phyloP scores from a whole-genome alignment of 2,888 invertebrate species.

The Ommatoiulus sabulosus region DNA sequence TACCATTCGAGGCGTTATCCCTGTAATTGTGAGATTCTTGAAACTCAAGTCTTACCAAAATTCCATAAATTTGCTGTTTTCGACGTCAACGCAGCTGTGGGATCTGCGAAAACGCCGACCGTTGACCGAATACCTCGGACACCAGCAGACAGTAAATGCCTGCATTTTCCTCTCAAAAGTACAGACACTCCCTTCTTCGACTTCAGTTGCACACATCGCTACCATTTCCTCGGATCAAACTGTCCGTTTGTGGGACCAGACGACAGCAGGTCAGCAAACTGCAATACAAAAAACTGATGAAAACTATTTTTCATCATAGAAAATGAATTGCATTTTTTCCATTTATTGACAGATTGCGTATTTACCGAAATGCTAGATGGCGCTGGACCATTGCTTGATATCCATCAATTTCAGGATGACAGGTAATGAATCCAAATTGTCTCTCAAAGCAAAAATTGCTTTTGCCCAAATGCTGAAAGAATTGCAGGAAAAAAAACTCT shows the following conservation, averaged over 20 bases:
- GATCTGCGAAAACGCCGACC: slow-evolving; percentile 19
- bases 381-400: not conserved
- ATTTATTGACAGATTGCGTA: not conserved
- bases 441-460: too few relatives aligned
- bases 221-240: slow-evolving; percentile 27
- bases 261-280: slow-evolving; percentile 17
- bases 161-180: slow-evolving; percentile 5
- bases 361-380: not conserved
- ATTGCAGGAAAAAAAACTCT: too few relatives aligned
- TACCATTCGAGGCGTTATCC: too few relatives aligned
- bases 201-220: not conserved
- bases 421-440: not conserved
- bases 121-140: slow-evolving; percentile 17
- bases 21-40: too few relatives aligned
- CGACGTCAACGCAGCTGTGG: not conserved
- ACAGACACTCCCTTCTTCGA: not conserved
- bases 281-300: not conserved
- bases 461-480: too few relatives aligned
- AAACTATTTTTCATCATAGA: not conserved
- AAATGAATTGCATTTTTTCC: not conserved
- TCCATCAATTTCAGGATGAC: not conserved
- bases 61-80: too few relatives aligned
- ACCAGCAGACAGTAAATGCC: slow-evolving; percentile 34
- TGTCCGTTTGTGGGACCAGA: slow-evolving; percentile 39
- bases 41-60: too few relatives aligned